phyloP scores from a whole-genome alignment of 2,113 vertebrate genomes.

The Hydrolagus affinis region DNA sequence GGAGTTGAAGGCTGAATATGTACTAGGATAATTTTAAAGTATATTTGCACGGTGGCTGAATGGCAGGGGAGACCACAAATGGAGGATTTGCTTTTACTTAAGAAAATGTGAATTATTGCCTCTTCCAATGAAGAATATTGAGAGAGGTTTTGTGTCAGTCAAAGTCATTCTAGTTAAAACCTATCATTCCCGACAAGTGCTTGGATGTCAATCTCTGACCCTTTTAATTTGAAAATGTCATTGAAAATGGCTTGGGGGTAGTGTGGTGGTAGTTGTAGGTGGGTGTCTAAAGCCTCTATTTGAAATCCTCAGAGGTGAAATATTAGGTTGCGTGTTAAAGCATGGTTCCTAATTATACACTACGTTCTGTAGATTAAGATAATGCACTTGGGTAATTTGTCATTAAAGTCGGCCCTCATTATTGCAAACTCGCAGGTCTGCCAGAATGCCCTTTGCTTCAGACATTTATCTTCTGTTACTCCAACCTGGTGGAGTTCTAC shows the following conservation, averaged over 20 bases:
- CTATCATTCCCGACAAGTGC: not conserved
- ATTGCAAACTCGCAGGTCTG: not conserved
- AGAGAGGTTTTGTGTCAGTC: not conserved
- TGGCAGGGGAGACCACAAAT: not conserved
- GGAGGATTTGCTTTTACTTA: not conserved
- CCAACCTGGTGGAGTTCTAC: too few species aligned
- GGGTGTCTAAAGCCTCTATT: too few species aligned
- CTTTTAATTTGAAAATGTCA: not conserved
- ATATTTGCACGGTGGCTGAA: not conserved
- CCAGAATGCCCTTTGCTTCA: too few species aligned
- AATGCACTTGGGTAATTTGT: not conserved
- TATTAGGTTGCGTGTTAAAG: not conserved
- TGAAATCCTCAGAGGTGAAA: not conserved
- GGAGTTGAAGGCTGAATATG: not conserved
- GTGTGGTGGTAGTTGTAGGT: too few species aligned
- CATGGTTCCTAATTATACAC: not conserved
- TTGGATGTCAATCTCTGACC: not conserved
- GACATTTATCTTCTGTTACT: too few species aligned
- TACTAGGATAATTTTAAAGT: not conserved
- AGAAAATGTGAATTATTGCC: not conserved
- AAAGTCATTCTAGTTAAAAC: not conserved
- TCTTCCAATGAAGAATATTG: slow-evolving; percentile 1
- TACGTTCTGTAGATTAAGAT: not conserved
- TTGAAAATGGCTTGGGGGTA: not conserved
- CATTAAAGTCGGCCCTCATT: not conserved